A percentile compares a stretch with the other conserved stretches of the same genome.
Evolutionary conservation across 2,797 vertebrate species (phyloP).

Genomic region (Sebastes cheni): DNA sequence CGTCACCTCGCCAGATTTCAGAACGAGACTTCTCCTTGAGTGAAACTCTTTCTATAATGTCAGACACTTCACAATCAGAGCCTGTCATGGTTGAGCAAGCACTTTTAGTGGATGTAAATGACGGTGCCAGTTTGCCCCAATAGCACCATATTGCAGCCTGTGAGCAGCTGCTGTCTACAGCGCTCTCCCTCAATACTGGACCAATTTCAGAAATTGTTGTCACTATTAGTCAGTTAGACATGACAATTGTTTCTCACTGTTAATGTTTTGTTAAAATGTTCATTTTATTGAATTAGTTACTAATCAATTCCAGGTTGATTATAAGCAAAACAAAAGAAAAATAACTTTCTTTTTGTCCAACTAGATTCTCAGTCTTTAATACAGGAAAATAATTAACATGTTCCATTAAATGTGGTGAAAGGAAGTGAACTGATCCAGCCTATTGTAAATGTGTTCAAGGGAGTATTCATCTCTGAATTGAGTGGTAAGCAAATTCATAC

Average conservation of each 20-base stretch:
- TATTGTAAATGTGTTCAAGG: conserved; percentile 54
- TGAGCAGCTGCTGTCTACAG: too few species aligned
- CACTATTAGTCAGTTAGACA: too few species aligned
- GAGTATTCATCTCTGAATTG: conserved; percentile 67
- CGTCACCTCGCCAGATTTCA: too few species aligned
- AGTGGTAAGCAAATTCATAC: conserved; percentile 77
- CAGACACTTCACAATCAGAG: too few species aligned
- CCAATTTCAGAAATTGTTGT: too few species aligned
- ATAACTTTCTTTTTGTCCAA: neutral
- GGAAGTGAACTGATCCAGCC: conserved; percentile 50
- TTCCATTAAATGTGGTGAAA: conserved; percentile 32
- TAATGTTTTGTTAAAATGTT: neutral
- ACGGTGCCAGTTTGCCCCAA: too few species aligned
- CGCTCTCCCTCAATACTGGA: too few species aligned
- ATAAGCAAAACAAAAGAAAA: neutral
- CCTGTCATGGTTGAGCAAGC: too few species aligned
- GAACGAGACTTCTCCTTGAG: too few species aligned
- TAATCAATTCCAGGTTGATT: neutral
- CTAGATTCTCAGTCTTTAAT: neutral
- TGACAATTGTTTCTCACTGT: neutral
- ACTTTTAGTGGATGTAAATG: too few species aligned
- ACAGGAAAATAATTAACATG: conserved; percentile 10
- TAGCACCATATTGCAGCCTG: too few species aligned
- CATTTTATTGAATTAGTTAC: neutral
- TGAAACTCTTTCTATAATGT: too few species aligned